Evolutionary conservation across 1,140 invertebrate species (phyloP).

Genomic region (Pissodes strobi): DNA sequence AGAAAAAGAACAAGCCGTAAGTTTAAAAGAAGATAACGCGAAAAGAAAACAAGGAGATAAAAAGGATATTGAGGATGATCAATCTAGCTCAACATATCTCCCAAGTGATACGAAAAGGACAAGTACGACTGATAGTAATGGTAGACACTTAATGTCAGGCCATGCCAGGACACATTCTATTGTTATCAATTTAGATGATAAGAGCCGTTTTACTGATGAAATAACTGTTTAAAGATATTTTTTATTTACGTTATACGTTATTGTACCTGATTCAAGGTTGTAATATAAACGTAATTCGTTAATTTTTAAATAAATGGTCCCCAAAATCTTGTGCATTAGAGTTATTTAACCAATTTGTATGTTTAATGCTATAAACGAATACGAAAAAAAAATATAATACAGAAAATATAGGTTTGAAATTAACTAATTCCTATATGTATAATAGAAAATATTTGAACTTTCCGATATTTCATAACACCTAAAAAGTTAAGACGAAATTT

Average conservation of each 20-base stretch:
- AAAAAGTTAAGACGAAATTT: too few species aligned
- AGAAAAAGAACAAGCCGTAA: conserved; percentile 7
- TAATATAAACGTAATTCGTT: conserved; percentile 35
- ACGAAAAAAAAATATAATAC: too few species aligned
- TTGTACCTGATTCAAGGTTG: conserved; percentile 42
- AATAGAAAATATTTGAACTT: too few species aligned
- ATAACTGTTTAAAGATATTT: conserved; percentile 68
- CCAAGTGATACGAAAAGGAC: conserved; percentile 43
- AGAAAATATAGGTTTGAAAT: too few species aligned
- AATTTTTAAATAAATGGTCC: conserved; percentile 28
- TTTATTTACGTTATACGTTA: conserved; percentile 33
- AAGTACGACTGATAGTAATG: conserved; percentile 45
- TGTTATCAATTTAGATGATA: conserved; percentile 78
- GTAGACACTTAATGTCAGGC: conserved; percentile 62
- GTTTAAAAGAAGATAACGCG: conserved; percentile 32
- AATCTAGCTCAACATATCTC: conserved; percentile 36
- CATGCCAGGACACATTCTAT: conserved; percentile 73
- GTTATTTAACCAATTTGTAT: too few species aligned
- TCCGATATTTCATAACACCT: too few species aligned
- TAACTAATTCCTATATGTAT: too few species aligned
- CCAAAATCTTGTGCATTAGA: neutral
- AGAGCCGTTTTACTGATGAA: conserved; percentile 78
- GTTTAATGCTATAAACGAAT: too few species aligned
- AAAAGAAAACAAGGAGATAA: conserved; percentile 48
- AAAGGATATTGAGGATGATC: conserved; percentile 45